phyloP scores from a whole-genome alignment of 2,888 invertebrate species.

The Acronicta psi region DNA sequence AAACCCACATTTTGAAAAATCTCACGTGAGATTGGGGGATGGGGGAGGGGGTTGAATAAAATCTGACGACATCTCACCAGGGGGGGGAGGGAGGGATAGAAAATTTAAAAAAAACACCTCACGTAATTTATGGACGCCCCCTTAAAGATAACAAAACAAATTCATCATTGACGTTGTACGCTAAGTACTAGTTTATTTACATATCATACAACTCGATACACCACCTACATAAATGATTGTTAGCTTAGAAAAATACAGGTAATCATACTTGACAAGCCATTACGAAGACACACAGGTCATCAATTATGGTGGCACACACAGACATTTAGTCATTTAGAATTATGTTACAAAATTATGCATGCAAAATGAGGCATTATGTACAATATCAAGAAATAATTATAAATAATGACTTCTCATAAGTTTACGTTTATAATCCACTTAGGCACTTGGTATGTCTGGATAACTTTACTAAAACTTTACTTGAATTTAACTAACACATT shows the following conservation, averaged over 20 bases:
- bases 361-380: constrained; percentile 10
- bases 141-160: too few relatives aligned
- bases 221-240: constrained; percentile 16
- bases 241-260: constrained; percentile 38
- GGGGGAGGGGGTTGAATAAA: too few relatives aligned
- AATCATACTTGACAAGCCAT: constrained; percentile 40
- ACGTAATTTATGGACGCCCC: too few relatives aligned
- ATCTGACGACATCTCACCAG: too few relatives aligned
- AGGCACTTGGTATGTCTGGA: neutral
- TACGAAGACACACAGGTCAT: constrained; percentile 39
- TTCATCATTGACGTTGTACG: too few relatives aligned
- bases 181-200: too few relatives aligned
- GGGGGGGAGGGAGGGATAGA: too few relatives aligned
- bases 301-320: constrained; percentile 41
- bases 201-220: constrained; percentile 14
- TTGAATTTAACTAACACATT: too few relatives aligned
- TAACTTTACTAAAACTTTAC: neutral
- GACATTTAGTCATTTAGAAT: constrained; percentile 56
- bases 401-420: constrained; percentile 3
- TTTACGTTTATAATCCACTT: neutral
- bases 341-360: constrained; percentile 29
- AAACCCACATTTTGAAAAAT: too few relatives aligned
- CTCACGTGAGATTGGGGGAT: too few relatives aligned
- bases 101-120: too few relatives aligned
- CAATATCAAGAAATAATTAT: constrained; percentile 38